A percentile compares a stretch with the other conserved stretches of the same genome.
Evolutionary conservation across 1,140 invertebrate species (phyloP).

Genomic region (Tribolium castaneum): DNA sequence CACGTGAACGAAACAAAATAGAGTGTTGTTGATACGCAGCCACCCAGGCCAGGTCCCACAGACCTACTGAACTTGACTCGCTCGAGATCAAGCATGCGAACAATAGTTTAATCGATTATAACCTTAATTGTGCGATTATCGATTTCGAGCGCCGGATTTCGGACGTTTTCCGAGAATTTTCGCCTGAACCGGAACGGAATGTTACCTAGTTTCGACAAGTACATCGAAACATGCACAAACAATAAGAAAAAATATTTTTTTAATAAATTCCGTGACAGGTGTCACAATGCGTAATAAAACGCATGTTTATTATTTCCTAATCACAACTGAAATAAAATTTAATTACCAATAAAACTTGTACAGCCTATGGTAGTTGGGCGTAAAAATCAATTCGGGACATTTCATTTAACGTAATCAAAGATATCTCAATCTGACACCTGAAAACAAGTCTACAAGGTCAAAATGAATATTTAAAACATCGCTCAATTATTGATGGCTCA

Average conservation of each 20-base stretch:
- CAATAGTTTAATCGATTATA: conserved; percentile 40
- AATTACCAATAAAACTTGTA: background rate
- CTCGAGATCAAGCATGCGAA: conserved; percentile 36
- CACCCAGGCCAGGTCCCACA: background rate
- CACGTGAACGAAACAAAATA: background rate
- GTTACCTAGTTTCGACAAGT: background rate
- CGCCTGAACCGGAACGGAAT: background rate
- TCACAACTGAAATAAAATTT: background rate
- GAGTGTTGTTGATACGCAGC: background rate
- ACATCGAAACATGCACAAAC: too few relatives aligned
- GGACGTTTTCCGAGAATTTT: conserved; percentile 10
- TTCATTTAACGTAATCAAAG: background rate
- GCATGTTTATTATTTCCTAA: background rate
- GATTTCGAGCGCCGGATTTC: conserved; percentile 19
- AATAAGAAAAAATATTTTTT: too few relatives aligned
- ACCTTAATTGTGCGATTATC: conserved; percentile 39
- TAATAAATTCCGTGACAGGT: background rate
- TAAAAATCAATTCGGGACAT: background rate
- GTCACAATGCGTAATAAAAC: background rate
- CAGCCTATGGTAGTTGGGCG: background rate
- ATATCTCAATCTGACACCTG: background rate
- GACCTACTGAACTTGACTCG: conserved; percentile 41
- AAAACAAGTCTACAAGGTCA: background rate
- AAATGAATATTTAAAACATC: background rate
- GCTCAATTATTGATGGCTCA: background rate